These are phyloP conservation scores for Acromyrmex echinatior DNA, from an alignment of 1,140 invertebrate species.

Conservation along the genomic window DNA sequence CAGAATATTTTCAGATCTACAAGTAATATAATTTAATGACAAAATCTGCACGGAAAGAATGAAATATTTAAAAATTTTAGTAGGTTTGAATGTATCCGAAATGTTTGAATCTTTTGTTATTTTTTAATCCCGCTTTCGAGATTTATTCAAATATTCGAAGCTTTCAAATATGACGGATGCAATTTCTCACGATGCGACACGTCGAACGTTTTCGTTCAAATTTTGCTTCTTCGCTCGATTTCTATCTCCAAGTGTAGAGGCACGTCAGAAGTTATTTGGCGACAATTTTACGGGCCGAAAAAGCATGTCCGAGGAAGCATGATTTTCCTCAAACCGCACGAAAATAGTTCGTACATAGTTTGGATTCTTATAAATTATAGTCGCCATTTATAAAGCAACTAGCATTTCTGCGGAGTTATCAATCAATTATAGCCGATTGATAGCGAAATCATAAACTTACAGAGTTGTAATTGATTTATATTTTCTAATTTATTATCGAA, in stretches of 20 bases:
- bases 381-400: not conserved
- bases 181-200: conserved; percentile 22
- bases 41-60: not conserved
- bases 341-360: conserved; percentile 54
- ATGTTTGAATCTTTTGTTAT: not conserved
- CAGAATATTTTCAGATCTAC: not conserved
- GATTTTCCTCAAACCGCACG: conserved; percentile 1
- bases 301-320: not conserved
- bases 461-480: not conserved
- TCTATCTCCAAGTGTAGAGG: conserved; percentile 25
- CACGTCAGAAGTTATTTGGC: conserved; percentile 40
- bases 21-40: not conserved
- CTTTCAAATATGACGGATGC: not conserved
- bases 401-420: not conserved
- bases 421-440: conserved; percentile 19
- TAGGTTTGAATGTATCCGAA: not conserved
- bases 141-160: conserved; percentile 14
- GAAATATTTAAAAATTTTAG: no score
- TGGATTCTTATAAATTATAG: conserved; percentile 46
- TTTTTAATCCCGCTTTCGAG: not conserved
- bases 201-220: conserved; percentile 28
- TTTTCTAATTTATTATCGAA: not conserved
- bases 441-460: conserved; percentile 18
- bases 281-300: conserved; percentile 38
- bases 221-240: conserved; percentile 29